These are phyloP conservation scores for Nymphalis c-album DNA, from an alignment of 2,888 invertebrate genomes.

Conservation along the genomic window DNA sequence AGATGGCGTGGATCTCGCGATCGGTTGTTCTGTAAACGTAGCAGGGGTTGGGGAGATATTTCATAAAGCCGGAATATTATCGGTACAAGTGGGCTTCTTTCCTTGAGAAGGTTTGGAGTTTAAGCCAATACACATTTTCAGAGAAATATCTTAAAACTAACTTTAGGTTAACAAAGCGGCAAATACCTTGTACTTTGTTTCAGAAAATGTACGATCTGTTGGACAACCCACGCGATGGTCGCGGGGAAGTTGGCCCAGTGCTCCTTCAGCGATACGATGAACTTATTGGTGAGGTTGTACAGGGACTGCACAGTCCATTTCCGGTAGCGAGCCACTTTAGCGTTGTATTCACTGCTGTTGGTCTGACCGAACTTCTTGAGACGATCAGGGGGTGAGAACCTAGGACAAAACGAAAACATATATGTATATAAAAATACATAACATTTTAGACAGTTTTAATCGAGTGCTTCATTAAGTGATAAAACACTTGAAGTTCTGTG, in stretches of 20 bases:
- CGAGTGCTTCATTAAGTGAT: too few relatives aligned
- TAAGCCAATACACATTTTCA: too few relatives aligned
- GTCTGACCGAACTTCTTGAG: constrained; percentile 89
- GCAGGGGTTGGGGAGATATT: too few relatives aligned
- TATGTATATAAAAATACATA: too few relatives aligned
- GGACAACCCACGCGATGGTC: constrained; percentile 93
- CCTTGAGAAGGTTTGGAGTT: too few relatives aligned
- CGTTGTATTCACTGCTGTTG: constrained; percentile 86
- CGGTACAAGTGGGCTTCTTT: too few relatives aligned
- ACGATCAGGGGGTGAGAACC: constrained; percentile 72
- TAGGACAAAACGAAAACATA: constrained; percentile 36
- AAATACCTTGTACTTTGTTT: constrained; percentile 70
- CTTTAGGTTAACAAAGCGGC: background rate
- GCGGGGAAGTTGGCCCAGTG: constrained; percentile 96
- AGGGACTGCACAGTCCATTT: constrained; percentile 89
- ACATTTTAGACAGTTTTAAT: background rate
- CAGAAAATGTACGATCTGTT: constrained; percentile 86
- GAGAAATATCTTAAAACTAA: too few relatives aligned
- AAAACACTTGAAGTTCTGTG: too few relatives aligned
- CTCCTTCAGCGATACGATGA: constrained; percentile 90
- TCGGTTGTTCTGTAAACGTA: constrained; percentile 58
- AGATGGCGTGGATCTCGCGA: constrained; percentile 84
- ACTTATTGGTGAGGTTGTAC: constrained; percentile 88
- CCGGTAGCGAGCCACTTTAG: constrained; percentile 89
- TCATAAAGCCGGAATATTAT: too few relatives aligned